Evolutionary conservation across 2,797 vertebrate genomes (phyloP), one percentile per base, ranked within the genome.

Genomic region (Myotis vivesi): DNA sequence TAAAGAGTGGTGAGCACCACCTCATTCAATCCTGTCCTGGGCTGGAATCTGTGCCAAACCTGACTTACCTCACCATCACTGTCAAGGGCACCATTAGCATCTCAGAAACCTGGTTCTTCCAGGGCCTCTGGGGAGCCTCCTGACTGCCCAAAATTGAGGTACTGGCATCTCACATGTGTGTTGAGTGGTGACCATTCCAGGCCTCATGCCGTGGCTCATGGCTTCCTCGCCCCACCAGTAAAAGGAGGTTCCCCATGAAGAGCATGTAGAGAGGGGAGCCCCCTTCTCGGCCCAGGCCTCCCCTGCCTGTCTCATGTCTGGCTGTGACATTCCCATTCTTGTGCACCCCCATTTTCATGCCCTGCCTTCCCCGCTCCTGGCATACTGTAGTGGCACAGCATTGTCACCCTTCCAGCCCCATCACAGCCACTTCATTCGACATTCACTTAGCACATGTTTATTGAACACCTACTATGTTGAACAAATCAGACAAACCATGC

Each of bases 1-100:
- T 99, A 99, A 99, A 98, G 97, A 57, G 55, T 17, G 36, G 49
- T 79, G 17, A 0, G 77, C 85, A 5, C n/a, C n/a, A 22, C 51
- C 19, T 33, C 9, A 0, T 59, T 88, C 6, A 3, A 49, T 75
- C 33, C 76, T n/a, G 4, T 16, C 66, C 33, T 5, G 6, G 69
- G 20, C 59, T 44, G 23, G 33, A 9, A 16, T 46, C 53, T 23
- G 3, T 44, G 22, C 44, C 17, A 28, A 68, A 66, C 49, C 66
- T 57, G 6, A 33, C 69, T 17, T 75, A 12, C 33, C 36, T 38
- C 36, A 51, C 3, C 0, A 0, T 57, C 25, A 23, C 23, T 36
- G 4, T 23, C 25, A 8, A 49, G 19, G 51, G 19, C n/a, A 68
- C 36, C 0, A 0, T 33, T 25, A 49, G 46, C 68, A 59, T 2